A percentile compares a stretch with the other conserved stretches of the same genome.
These are phyloP conservation scores for Fragum fragum DNA, from an alignment of 2,888 invertebrate species.

Conservation along the genomic window DNA sequence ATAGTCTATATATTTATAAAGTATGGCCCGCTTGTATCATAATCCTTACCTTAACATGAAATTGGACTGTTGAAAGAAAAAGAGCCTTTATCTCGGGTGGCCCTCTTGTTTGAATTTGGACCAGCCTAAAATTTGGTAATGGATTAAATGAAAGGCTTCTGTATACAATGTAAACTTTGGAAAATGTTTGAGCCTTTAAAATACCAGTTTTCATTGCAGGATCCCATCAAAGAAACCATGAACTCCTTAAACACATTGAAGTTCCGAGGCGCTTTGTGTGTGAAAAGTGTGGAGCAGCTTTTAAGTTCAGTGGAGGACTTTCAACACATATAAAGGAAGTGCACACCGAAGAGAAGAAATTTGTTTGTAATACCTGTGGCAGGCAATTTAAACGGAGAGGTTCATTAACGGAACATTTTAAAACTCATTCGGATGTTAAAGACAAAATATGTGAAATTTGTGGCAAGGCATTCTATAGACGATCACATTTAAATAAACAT, in stretches of 20 bases:
- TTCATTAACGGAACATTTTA: slow-evolving; percentile 1
- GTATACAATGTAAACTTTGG: too few species aligned
- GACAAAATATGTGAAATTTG: slow-evolving; percentile 25
- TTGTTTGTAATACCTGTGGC: slow-evolving; percentile 4
- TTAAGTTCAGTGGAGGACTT: slow-evolving; percentile 23
- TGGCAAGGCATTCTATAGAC: slow-evolving; percentile 9
- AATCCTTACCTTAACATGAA: too few species aligned
- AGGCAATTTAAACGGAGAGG: slow-evolving; percentile 13
- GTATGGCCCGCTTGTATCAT: too few species aligned
- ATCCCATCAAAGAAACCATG: slow-evolving; percentile 27
- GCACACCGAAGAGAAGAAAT: slow-evolving; percentile 2
- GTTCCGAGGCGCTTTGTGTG: slow-evolving; percentile 17
- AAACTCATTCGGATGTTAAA: slow-evolving; percentile 4
- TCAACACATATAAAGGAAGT: slow-evolving; percentile 20
- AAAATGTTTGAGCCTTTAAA: too few species aligned
- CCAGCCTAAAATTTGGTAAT: too few species aligned
- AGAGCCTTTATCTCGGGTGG: too few species aligned
- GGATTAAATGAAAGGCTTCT: too few species aligned
- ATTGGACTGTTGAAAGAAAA: too few species aligned
- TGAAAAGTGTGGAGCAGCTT: slow-evolving; percentile 34
- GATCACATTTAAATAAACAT: slow-evolving; percentile 7
- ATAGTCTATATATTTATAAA: too few species aligned
- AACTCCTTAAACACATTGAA: slow-evolving; percentile 11
- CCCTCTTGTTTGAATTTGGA: too few species aligned
- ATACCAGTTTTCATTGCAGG: slow-evolving; percentile 20